Conservation (phyloP, 2,797 vertebrate species). For the Echeneis naucrates region DNA sequence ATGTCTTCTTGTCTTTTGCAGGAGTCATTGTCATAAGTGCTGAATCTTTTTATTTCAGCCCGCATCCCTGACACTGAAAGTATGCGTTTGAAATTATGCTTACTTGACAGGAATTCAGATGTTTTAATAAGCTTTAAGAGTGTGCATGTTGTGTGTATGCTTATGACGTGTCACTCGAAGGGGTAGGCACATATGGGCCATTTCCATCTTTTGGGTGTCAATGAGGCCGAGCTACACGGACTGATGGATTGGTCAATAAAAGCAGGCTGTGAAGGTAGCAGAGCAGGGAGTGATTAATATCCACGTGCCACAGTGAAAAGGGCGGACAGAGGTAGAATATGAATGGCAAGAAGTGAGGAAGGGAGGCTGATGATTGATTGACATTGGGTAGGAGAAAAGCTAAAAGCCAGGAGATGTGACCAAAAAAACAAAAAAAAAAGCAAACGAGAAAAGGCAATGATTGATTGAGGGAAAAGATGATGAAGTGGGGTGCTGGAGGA, state of each 20-base stretch:
- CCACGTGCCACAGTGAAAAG: conserved; percentile 15
- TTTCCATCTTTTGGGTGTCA: conserved; percentile 51
- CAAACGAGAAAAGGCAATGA: conserved; percentile 41
- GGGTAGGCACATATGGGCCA: conserved; percentile 21
- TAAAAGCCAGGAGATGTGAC: conserved; percentile 57
- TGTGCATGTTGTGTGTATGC: not conserved
- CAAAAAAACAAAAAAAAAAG: conserved; percentile 2
- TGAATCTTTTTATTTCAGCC: not conserved
- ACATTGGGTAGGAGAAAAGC: conserved; percentile 44
- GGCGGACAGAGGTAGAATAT: conserved; percentile 9
- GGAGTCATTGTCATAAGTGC: not conserved
- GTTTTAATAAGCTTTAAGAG: not conserved
- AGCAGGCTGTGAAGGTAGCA: not conserved
- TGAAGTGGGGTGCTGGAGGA: conserved; percentile 7
- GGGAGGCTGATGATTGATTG: conserved; percentile 61
- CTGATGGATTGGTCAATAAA: conserved; percentile 62
- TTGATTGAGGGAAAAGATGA: conserved; percentile 46
- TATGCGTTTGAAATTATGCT: conserved; percentile 1
- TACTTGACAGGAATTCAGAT: not conserved
- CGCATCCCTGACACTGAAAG: not conserved
- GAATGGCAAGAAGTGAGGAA: conserved; percentile 16
- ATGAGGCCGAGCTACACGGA: conserved; percentile 14
- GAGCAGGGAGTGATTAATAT: conserved; percentile 53
- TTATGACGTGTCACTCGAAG: not conserved
- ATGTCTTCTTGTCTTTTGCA: not conserved